A percentile compares a stretch with the other conserved stretches of the same genome.
phyloP scores from a whole-genome alignment of 2,797 vertebrate genomes.

The Harpagifer antarcticus region DNA sequence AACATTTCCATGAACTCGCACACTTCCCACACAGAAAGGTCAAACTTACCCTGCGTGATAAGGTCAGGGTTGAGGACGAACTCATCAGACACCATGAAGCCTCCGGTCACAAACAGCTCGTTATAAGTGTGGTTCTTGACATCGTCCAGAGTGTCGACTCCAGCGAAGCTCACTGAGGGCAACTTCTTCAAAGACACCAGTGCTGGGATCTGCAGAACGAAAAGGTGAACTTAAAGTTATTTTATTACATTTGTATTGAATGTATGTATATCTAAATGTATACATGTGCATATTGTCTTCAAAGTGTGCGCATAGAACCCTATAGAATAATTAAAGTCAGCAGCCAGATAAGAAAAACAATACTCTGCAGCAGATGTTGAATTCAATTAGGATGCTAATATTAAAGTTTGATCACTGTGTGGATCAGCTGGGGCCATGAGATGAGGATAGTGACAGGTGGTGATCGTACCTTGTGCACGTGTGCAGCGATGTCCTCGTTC shows the following conservation, averaged over 20 bases:
- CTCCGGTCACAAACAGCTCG: constrained; percentile 96
- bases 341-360: constrained; percentile 5
- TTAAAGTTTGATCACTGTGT: constrained; percentile 1
- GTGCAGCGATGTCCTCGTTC: constrained; percentile 95
- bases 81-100: constrained; percentile 97
- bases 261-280: too few species aligned
- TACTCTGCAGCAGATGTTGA: constrained; percentile 2
- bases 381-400: background rate
- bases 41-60: constrained; percentile 86
- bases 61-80: constrained; percentile 94
- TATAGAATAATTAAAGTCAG: background rate
- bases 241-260: background rate
- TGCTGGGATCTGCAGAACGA: constrained; percentile 89
- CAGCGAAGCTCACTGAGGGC: constrained; percentile 95
- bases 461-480: constrained; percentile 93
- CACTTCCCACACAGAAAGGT: background rate
- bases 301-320: background rate
- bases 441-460: background rate
- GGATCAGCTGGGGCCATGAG: background rate
- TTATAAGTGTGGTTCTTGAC: constrained; percentile 98
- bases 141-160: constrained; percentile 96
- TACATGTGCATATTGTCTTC: too few species aligned
- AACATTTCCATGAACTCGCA: background rate
- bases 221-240: background rate
- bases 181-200: constrained; percentile 95